Percentiles rank a stretch among this genome's conserved stretches.
These are phyloP conservation scores for Porphyrio hochstetteri DNA, from an alignment of 2,113 vertebrate genomes.

Conservation along the genomic window DNA sequence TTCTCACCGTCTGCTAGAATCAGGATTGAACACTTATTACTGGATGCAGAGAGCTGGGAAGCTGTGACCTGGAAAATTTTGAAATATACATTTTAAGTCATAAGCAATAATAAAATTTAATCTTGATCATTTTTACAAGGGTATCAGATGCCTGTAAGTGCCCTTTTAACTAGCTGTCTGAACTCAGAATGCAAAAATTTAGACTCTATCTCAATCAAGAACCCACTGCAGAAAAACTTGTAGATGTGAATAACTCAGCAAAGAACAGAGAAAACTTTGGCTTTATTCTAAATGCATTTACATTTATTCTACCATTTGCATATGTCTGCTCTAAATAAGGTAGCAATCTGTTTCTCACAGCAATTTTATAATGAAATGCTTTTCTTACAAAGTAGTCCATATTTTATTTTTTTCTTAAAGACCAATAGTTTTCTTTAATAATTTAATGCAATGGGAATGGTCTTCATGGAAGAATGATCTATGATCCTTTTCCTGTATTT, in stretches of 20 bases:
- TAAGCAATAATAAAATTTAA: not conserved
- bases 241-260: not conserved
- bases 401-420: not conserved
- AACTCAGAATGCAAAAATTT: not conserved
- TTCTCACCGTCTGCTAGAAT: conserved; percentile 94
- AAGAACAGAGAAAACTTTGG: not conserved
- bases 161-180: not conserved
- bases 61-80: conserved; percentile 86
- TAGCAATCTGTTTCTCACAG: not conserved
- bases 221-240: not conserved
- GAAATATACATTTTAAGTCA: not conserved
- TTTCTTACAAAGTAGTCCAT: not conserved
- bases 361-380: not conserved
- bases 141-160: not conserved
- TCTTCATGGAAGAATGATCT: not conserved
- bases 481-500: not conserved
- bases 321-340: not conserved
- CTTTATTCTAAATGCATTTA: not conserved
- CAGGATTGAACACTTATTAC: conserved; percentile 91
- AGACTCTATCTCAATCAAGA: not conserved
- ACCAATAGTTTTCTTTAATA: not conserved
- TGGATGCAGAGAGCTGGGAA: conserved; percentile 89
- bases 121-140: not conserved
- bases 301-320: not conserved
- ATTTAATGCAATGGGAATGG: not conserved